Percentiles rank a stretch among this genome's conserved stretches.
These are phyloP conservation scores for Leucopternis melanops DNA, from an alignment of 2,113 vertebrate genomes.

Conservation along the genomic window DNA sequence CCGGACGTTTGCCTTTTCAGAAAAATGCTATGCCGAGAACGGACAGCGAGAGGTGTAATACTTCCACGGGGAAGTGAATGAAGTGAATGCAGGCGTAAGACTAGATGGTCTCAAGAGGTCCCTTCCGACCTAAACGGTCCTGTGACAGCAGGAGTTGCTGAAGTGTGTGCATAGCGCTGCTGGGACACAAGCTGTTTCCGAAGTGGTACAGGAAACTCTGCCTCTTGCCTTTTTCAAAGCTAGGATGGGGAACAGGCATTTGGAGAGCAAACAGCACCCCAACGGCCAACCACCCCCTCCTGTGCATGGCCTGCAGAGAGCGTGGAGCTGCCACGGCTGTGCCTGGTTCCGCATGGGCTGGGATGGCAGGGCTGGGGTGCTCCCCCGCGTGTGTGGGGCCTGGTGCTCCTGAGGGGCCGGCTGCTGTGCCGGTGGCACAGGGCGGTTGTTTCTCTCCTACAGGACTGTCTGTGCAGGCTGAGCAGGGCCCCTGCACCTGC, in stretches of 20 bases:
- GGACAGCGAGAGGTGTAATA: too few relatives aligned
- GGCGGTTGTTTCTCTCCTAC: neutral
- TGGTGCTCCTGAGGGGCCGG: fast-evolving
- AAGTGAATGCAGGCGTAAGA: fast-evolving
- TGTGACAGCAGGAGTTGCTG: neutral
- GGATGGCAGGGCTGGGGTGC: neutral
- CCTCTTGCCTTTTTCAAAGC: neutral
- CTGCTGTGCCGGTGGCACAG: neutral
- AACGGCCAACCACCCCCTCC: neutral
- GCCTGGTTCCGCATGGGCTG: neutral
- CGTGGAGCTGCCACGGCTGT: neutral
- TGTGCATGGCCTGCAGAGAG: neutral
- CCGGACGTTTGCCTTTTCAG: too few relatives aligned
- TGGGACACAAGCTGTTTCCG: neutral
- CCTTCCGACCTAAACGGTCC: neutral
- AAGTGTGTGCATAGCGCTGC: neutral
- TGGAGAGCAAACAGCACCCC: neutral
- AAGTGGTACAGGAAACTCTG: neutral
- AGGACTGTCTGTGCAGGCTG: neutral
- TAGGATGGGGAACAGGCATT: neutral
- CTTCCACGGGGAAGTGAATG: neutral
- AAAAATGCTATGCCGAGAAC: too few relatives aligned
- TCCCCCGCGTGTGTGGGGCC: fast-evolving
- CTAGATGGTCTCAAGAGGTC: neutral
- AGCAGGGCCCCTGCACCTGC: neutral